Conservation (phyloP, 1,140 invertebrate species). For the Chymomyza costata region DNA sequence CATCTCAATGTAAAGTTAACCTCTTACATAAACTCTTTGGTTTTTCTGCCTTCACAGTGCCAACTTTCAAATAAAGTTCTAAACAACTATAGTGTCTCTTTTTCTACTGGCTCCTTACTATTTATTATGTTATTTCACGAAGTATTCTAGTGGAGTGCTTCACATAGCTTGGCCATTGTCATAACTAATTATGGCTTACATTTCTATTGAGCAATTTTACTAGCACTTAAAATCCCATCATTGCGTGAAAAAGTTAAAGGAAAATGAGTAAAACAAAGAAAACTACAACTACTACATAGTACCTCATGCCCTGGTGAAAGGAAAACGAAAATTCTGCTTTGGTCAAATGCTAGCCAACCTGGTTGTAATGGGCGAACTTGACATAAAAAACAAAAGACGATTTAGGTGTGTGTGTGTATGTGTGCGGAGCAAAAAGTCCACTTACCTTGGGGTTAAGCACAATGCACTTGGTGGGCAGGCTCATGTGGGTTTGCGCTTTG, state of each 20-base stretch:
- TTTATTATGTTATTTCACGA: too few relatives aligned
- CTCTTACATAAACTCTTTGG: too few relatives aligned
- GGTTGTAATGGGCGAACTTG: constrained; percentile 38
- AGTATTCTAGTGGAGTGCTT: too few relatives aligned
- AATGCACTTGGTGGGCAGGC: constrained; percentile 85
- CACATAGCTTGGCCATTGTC: too few relatives aligned
- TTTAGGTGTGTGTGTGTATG: not conserved
- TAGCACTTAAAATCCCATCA: constrained; percentile 39
- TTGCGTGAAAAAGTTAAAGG: constrained; percentile 11
- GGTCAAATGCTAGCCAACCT: constrained; percentile 11
- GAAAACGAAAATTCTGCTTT: constrained; percentile 27
- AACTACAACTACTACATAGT: too few relatives aligned
- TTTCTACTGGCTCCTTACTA: too few relatives aligned
- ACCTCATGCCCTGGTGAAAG: too few relatives aligned
- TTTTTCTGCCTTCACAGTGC: too few relatives aligned
- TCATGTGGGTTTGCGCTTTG: constrained; percentile 85
- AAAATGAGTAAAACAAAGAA: constrained; percentile 35
- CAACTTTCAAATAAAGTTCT: too few relatives aligned
- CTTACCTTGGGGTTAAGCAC: constrained; percentile 88
- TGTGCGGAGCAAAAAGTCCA: constrained; percentile 22
- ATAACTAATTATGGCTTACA: constrained; percentile 37
- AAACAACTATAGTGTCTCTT: too few relatives aligned
- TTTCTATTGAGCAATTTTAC: constrained; percentile 35
- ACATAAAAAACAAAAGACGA: constrained; percentile 29
- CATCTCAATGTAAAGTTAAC: too few relatives aligned